Percentiles rank a stretch among this genome's conserved stretches.
These are phyloP conservation scores for Sebastes schlegelii DNA, from an alignment of 2,113 vertebrate genomes.

Conservation along the genomic window DNA sequence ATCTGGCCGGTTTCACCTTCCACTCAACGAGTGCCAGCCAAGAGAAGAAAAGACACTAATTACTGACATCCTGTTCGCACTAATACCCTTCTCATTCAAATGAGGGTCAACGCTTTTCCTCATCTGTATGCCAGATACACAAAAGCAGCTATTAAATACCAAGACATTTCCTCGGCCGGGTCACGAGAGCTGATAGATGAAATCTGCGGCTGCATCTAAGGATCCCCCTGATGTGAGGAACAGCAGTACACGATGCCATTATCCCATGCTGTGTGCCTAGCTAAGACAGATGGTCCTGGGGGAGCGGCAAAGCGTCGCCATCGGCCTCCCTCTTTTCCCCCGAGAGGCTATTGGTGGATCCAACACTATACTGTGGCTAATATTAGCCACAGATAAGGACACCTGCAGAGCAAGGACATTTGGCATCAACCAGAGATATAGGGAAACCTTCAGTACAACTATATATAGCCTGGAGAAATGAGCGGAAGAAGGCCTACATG, in stretches of 20 bases:
- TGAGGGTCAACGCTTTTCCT: conserved; percentile 44
- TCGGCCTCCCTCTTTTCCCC: conserved; percentile 7
- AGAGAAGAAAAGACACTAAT: conserved; percentile 54
- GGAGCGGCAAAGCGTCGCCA: conserved; percentile 5
- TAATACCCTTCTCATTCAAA: conserved; percentile 61
- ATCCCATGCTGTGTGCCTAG: conserved; percentile 45
- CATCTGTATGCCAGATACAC: conserved; percentile 44
- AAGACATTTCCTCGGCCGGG: conserved; percentile 25
- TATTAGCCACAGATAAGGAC: conserved; percentile 71
- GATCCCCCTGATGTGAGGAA: conserved; percentile 34
- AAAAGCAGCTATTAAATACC: conserved; percentile 42
- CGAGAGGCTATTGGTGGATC: conserved; percentile 37
- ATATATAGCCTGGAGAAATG: conserved; percentile 30
- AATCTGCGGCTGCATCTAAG: conserved; percentile 31
- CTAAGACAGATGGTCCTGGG: conserved; percentile 59
- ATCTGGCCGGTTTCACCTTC: conserved; percentile 31
- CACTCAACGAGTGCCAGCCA: conserved; percentile 35
- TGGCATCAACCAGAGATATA: conserved; percentile 45
- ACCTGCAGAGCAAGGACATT: conserved; percentile 62
- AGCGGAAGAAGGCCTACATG: neutral
- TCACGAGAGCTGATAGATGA: conserved; percentile 29
- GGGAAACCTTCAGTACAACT: conserved; percentile 41
- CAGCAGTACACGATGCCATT: conserved; percentile 48
- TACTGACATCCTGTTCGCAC: conserved; percentile 44
- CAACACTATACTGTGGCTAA: conserved; percentile 45